phyloP scores from a whole-genome alignment of 2,113 vertebrate genomes.

The Vulpes lagopus region DNA sequence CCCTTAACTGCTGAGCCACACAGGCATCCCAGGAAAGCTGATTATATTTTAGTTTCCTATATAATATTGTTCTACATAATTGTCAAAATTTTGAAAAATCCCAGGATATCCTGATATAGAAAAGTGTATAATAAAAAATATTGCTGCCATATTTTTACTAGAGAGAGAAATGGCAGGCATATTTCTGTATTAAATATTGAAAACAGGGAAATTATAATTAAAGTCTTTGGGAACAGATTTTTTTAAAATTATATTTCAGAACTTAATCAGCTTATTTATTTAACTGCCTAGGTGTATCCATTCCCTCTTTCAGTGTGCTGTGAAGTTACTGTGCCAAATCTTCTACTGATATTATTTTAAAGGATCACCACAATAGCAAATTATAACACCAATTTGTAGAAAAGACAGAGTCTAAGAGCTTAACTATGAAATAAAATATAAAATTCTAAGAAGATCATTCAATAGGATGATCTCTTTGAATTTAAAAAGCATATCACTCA shows the following conservation, averaged over 20 bases:
- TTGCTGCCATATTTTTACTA: background rate
- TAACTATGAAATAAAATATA: background rate
- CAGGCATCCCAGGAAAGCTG: background rate
- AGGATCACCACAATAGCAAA: background rate
- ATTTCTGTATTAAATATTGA: conserved; percentile 33
- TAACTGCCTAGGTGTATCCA: background rate
- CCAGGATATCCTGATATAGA: background rate
- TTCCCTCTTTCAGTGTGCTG: background rate
- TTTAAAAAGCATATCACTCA: background rate
- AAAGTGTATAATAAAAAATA: background rate
- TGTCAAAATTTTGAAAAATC: background rate
- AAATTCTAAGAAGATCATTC: background rate
- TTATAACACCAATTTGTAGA: background rate
- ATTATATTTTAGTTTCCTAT: background rate
- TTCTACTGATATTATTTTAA: background rate
- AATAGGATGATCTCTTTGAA: background rate
- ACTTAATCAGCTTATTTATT: background rate
- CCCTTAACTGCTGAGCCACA: too few species aligned
- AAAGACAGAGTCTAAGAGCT: background rate
- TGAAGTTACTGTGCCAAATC: background rate
- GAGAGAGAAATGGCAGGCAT: background rate
- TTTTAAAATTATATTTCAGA: background rate
- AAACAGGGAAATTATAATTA: background rate
- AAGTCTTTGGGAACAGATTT: background rate
- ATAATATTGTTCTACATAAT: background rate